A percentile compares a stretch with the other conserved stretches of the same genome.
phyloP scores from a whole-genome alignment of 2,888 invertebrate genomes.

The Keiferia lycopersicella region DNA sequence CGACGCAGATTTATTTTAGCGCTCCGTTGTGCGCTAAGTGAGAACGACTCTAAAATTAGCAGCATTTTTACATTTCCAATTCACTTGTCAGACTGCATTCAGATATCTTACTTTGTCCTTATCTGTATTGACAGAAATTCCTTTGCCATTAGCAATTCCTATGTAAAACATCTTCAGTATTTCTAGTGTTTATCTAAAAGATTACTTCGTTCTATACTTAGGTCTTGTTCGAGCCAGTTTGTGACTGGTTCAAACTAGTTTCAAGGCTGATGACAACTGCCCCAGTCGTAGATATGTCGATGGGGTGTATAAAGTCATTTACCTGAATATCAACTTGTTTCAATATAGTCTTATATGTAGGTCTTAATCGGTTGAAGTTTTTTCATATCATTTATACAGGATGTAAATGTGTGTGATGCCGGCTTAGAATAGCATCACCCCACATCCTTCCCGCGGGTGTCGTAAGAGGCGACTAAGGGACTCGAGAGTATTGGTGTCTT shows the following conservation, averaged over 20 bases:
- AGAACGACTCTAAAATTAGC: no score
- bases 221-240: not conserved
- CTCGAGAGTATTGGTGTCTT: no score
- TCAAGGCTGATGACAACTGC: constrained; percentile 2
- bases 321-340: not conserved
- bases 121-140: constrained; percentile 1
- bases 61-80: not conserved
- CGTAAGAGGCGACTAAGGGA: no score
- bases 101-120: not conserved
- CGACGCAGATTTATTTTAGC: no score
- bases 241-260: not conserved
- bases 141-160: not conserved
- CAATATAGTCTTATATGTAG: not conserved
- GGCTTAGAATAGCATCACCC: no score
- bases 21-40: no score
- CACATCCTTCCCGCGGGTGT: no score
- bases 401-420: no score
- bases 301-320: not conserved
- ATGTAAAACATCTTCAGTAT: not conserved
- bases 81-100: not conserved
- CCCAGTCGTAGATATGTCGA: not conserved
- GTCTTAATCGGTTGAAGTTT: no score
- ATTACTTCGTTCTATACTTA: constrained; percentile 9
- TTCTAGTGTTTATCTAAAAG: constrained; percentile 10
- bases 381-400: no score